Percentiles rank a stretch among this genome's conserved stretches.
phyloP scores from a whole-genome alignment of 2,888 invertebrate genomes.

The Thymelicus acteon region DNA sequence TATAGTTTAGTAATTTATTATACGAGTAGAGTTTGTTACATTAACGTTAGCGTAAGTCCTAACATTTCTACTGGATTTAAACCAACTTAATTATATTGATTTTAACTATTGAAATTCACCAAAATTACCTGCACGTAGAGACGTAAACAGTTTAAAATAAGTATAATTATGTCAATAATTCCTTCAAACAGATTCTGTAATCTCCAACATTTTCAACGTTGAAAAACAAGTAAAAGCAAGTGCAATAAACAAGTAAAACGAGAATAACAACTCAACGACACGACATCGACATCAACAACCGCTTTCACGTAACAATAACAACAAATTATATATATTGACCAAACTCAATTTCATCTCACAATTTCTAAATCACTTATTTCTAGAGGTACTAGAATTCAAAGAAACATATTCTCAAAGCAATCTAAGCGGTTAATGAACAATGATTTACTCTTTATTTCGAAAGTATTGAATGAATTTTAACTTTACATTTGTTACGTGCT shows the following conservation, averaged over 20 bases:
- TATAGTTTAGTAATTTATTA: no score
- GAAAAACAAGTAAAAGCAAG: not conserved
- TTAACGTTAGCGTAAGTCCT: no score
- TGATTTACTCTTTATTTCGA: not conserved
- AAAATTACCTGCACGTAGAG: no score
- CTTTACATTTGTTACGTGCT: no score
- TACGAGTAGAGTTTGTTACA: no score
- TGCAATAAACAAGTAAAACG: slow-evolving; percentile 12
- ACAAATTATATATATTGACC: slow-evolving; percentile 26
- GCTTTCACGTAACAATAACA: slow-evolving; percentile 17
- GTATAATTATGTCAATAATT: no score
- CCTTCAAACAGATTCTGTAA: no score
- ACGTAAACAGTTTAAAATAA: no score
- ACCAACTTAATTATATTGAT: no score
- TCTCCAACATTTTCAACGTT: slow-evolving; percentile 1
- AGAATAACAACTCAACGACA: slow-evolving; percentile 2
- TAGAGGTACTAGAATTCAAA: slow-evolving; percentile 3
- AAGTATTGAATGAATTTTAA: not conserved
- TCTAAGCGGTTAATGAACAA: not conserved
- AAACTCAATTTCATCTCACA: slow-evolving; percentile 14
- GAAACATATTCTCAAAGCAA: not conserved
- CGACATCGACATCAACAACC: not conserved
- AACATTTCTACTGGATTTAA: no score
- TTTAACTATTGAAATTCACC: no score
- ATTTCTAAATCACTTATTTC: slow-evolving; percentile 24